phyloP scores from a whole-genome alignment of 2,113 vertebrate genomes.

The Geococcyx californianus region DNA sequence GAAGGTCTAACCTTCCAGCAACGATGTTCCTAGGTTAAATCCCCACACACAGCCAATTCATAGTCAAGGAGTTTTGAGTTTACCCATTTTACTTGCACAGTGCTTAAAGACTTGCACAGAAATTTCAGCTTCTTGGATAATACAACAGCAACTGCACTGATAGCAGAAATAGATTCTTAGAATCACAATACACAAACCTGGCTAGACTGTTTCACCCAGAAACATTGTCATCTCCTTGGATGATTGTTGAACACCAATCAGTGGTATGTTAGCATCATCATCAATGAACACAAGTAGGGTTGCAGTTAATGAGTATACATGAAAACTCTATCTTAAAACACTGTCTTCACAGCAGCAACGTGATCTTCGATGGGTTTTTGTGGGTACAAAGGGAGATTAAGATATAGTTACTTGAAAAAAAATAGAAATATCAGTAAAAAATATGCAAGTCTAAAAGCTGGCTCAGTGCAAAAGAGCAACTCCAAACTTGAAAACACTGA shows the following conservation, averaged over 20 bases:
- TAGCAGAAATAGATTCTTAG: not conserved
- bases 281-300: accelerated
- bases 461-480: not conserved
- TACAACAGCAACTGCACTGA: not conserved
- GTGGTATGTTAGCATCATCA: not conserved
- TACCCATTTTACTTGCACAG: not conserved
- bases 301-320: not conserved
- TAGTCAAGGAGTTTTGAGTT: not conserved
- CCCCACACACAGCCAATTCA: not conserved
- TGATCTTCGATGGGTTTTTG: not conserved
- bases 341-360: not conserved
- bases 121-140: not conserved
- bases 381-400: not conserved
- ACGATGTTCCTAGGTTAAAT: not conserved
- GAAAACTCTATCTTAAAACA: not conserved
- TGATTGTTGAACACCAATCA: not conserved
- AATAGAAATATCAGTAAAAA: not conserved
- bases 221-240: not conserved
- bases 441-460: not conserved
- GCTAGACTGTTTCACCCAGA: not conserved
- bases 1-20: not conserved
- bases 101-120: not conserved
- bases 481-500: not conserved
- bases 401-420: not conserved
- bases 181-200: not conserved